phyloP scores from a whole-genome alignment of 1,140 invertebrate species.

The Helicoverpa zea region DNA sequence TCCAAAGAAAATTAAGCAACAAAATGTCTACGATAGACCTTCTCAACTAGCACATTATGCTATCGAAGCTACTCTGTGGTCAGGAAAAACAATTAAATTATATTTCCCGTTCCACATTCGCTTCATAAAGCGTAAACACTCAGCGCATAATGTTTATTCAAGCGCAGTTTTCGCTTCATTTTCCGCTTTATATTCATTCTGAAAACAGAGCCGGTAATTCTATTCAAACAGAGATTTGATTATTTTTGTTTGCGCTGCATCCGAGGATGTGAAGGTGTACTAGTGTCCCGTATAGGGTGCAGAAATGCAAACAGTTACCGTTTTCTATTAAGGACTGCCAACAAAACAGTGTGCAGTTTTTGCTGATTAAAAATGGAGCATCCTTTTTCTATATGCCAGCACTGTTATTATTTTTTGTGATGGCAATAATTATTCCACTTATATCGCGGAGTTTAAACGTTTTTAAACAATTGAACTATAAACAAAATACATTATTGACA shows the following conservation, averaged over 20 bases:
- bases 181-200: slow-evolving; percentile 17
- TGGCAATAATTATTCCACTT: no score
- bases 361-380: no score
- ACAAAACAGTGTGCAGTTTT: neutral
- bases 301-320: neutral
- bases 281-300: neutral
- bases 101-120: slow-evolving; percentile 3
- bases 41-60: neutral
- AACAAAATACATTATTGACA: no score
- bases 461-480: no score
- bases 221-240: slow-evolving; percentile 35
- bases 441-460: no score
- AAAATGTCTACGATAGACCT: no score
- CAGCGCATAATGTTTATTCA: slow-evolving; percentile 26
- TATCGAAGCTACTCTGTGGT: neutral
- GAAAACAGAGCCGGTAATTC: slow-evolving; percentile 19
- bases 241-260: slow-evolving; percentile 32
- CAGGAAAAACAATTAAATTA: slow-evolving; percentile 21
- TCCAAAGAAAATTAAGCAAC: no score
- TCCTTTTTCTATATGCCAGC: no score
- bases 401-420: no score
- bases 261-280: neutral
- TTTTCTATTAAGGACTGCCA: neutral
- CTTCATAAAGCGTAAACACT: slow-evolving; percentile 28
- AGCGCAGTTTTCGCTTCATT: slow-evolving; percentile 28